Evolutionary conservation across 1,140 invertebrate species (phyloP), one percentile per base, ranked within the genome.

Genomic region (Papilio glaucus): DNA sequence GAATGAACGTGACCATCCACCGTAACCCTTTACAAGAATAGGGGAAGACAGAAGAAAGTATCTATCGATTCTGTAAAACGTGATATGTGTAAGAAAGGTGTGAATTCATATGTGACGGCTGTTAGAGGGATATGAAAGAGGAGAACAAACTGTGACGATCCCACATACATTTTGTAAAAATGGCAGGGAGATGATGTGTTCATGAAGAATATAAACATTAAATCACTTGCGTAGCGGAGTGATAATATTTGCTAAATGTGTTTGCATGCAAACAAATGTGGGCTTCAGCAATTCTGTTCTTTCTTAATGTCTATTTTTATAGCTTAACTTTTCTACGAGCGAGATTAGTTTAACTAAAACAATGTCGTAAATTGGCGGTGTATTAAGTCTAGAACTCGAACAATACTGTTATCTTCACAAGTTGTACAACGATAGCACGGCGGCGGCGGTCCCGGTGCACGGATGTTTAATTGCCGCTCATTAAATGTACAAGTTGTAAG

Each of bases 221-320:
- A 33, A 33, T 3, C 29, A 33, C 29, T 3, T 33, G 2, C 29
- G 2, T 33, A 33, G 2, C 29, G 6, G 2, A 21, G 77, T 73
- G 78, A 80, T 86, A 26, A 82, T 85, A 83, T 87, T 85, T 89
- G 85, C 80, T 82, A 83, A 86, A 84, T 80, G 83, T 84, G 83
- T 85, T n/a, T 82, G 81, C 71, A 87, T 87, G 86, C 84, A 91
- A 86, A 87, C 89, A 80, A 89, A 80, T 79, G 84, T 84, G 79
- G 81, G 80, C 79, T 85, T 85, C 84, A 86, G 87, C 80, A 69
- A 79, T 61, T 79, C 78, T 82, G 84, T 84, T 85, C 81, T 86
- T 83, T 80, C 79, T 76, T 73, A 70, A 82, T 78, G 75, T 84
- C 82, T 77, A 82, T 77, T 85, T 89, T 86, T 86, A 89, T 85